Conservation (phyloP, 2,888 invertebrate species). For the Dorcus parallelipipedus region DNA sequence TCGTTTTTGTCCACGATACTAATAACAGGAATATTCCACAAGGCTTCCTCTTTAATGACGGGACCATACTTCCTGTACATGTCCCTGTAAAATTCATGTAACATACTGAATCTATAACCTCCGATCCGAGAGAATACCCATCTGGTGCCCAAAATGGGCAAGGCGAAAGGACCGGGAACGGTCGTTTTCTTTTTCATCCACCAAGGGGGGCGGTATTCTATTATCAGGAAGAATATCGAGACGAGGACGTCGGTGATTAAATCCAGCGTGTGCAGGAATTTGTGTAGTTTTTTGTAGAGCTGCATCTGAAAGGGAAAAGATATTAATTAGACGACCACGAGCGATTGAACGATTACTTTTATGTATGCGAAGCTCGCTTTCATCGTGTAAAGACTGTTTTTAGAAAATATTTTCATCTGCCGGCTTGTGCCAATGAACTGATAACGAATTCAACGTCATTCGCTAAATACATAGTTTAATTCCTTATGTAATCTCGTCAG, state of each 20-base stretch:
- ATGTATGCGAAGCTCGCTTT: no score
- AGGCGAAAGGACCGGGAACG: conserved; percentile 70
- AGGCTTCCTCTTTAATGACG: conserved; percentile 73
- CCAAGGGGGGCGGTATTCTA: conserved; percentile 41
- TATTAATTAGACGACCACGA: not conserved
- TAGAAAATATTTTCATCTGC: not conserved
- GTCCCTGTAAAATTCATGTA: conserved; percentile 77
- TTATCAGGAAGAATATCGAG: conserved; percentile 32
- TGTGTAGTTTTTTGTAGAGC: not conserved
- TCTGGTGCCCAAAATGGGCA: conserved; percentile 75
- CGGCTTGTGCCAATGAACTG: not conserved
- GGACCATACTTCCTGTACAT: conserved; percentile 71
- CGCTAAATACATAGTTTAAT: no score
- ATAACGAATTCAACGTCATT: not conserved
- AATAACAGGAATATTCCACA: conserved; percentile 70
- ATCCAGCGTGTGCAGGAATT: conserved; percentile 8
- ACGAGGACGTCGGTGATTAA: conserved; percentile 10
- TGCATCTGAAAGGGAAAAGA: conserved; percentile 7
- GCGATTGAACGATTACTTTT: no score
- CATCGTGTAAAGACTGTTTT: no score
- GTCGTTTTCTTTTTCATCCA: conserved; percentile 32
- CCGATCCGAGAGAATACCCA: conserved; percentile 71
- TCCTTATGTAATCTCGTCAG: no score
- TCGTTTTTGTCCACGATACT: conserved; percentile 69
- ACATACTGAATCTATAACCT: conserved; percentile 66